Percentiles rank a stretch among this genome's conserved stretches.
phyloP scores from a whole-genome alignment of 1,140 invertebrate genomes.

The Megathymus violae region DNA sequence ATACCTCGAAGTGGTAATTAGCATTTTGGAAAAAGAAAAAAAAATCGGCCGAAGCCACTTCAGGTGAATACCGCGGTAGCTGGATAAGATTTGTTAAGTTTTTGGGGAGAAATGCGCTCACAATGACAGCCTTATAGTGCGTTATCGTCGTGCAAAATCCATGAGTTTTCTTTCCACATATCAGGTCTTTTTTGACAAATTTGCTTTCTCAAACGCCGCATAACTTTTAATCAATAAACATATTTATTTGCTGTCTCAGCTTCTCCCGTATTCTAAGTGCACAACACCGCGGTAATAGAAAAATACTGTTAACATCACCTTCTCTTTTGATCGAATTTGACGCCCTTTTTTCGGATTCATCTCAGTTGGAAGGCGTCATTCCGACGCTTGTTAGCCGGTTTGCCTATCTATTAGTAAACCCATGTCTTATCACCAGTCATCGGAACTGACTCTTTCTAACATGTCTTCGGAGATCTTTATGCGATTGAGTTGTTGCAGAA shows the following conservation, averaged over 20 bases:
- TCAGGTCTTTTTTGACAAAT: slow-evolving; percentile 13
- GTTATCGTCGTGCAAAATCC: slow-evolving; percentile 38
- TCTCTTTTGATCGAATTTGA: slow-evolving; percentile 21
- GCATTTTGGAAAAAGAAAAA: slow-evolving; percentile 33
- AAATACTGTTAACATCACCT: slow-evolving; percentile 35
- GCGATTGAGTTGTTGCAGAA: slow-evolving; percentile 36
- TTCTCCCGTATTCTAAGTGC: slow-evolving; percentile 24
- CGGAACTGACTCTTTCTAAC: slow-evolving; percentile 46
- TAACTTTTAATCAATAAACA: slow-evolving; percentile 46
- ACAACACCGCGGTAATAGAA: not conserved
- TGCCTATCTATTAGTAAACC: slow-evolving; percentile 4
- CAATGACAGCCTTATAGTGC: slow-evolving; percentile 32
- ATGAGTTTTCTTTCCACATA: slow-evolving; percentile 33
- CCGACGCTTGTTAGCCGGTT: not conserved
- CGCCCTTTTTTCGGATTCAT: slow-evolving; percentile 11
- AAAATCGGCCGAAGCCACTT: not conserved
- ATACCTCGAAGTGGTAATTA: slow-evolving; percentile 19
- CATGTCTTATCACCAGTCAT: slow-evolving; percentile 58
- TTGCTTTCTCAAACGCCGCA: slow-evolving; percentile 36
- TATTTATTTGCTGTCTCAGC: slow-evolving; percentile 43
- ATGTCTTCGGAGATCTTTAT: slow-evolving; percentile 46
- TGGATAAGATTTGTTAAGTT: slow-evolving; percentile 25
- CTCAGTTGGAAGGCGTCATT: slow-evolving; percentile 9
- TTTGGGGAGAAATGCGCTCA: slow-evolving; percentile 31
- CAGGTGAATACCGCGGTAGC: slow-evolving; percentile 19